These are phyloP conservation scores for Desmophyllum pertusum DNA, from an alignment of 92 coral and sea anemone species.

Conservation along the genomic window DNA sequence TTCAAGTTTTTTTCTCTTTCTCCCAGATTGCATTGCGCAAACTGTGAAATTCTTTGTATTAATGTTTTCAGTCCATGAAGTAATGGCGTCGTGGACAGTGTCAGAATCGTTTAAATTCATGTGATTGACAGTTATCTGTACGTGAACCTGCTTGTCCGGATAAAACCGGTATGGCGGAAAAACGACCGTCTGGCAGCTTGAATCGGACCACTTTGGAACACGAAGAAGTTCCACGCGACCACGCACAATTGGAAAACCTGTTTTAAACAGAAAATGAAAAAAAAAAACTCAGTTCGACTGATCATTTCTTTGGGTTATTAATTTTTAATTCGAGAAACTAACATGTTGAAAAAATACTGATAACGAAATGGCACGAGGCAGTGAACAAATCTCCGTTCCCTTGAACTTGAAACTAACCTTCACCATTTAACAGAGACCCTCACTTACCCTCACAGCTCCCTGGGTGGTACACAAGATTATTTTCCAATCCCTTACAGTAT, in stretches of 20 bases:
- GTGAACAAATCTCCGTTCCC: too few relatives aligned
- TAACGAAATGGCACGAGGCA: too few relatives aligned
- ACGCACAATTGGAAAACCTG: slow-evolving; percentile 34
- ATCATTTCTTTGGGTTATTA: not conserved
- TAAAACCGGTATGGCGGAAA: slow-evolving; percentile 48
- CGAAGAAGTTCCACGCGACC: slow-evolving; percentile 14
- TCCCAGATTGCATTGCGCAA: slow-evolving; percentile 69
- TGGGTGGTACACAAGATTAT: slow-evolving; percentile 12
- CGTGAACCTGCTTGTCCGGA: slow-evolving; percentile 44
- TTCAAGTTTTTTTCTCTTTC: slow-evolving; percentile 6
- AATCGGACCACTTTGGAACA: slow-evolving; percentile 37
- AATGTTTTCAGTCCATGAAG: slow-evolving; percentile 70
- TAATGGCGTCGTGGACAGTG: slow-evolving; percentile 70
- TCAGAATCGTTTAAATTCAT: slow-evolving; percentile 40
- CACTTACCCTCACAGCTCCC: slow-evolving; percentile 3
- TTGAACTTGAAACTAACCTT: too few relatives aligned
- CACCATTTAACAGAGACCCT: not conserved
- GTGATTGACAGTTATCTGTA: slow-evolving; percentile 69
- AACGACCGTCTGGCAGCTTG: slow-evolving; percentile 40
- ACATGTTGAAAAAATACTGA: too few relatives aligned
- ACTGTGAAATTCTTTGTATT: slow-evolving; percentile 54
- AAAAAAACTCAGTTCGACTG: not conserved
- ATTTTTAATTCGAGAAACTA: too few relatives aligned
- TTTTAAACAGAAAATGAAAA: not conserved
- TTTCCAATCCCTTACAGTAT: not conserved